phyloP scores from a whole-genome alignment of 2,797 vertebrate genomes.

The Epinephelus awoara region DNA sequence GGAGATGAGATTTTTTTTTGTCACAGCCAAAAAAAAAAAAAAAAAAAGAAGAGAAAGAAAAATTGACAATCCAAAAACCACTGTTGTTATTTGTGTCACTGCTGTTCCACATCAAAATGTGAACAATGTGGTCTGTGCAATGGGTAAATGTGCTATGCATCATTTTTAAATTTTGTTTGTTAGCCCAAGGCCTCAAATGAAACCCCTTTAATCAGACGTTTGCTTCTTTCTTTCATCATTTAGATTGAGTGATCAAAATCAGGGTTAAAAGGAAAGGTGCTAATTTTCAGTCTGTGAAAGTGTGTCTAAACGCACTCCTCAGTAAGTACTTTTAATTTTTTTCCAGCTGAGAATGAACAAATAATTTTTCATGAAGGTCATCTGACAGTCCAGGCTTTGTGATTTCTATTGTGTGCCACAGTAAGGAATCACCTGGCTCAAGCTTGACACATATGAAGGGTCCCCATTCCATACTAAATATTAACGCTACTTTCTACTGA shows the following conservation, averaged over 20 bases:
- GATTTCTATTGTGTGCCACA: background rate
- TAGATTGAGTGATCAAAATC: background rate
- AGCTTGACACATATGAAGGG: background rate
- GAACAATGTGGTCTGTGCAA: background rate
- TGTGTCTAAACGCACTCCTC: background rate
- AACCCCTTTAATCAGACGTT: slow-evolving; percentile 7
- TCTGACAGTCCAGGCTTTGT: no score
- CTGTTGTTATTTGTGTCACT: slow-evolving; percentile 51
- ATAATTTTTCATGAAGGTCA: background rate
- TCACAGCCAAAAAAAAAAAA: slow-evolving; percentile 23
- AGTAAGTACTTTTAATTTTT: background rate
- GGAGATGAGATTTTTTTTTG: slow-evolving; percentile 57
- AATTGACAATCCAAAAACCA: slow-evolving; percentile 44
- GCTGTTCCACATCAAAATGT: slow-evolving; percentile 19
- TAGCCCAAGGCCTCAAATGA: background rate
- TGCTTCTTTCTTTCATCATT: slow-evolving; percentile 6
- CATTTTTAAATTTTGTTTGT: slow-evolving; percentile 14
- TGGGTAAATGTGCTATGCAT: background rate
- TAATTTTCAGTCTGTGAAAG: background rate
- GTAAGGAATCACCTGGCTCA: background rate
- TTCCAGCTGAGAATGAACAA: background rate
- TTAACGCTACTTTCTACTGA: no score
- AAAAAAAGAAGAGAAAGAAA: background rate
- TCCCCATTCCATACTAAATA: background rate
- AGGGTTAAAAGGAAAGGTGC: background rate